These are phyloP conservation scores for Synanthedon tipuliformis DNA, from an alignment of 2,888 invertebrate species.

Conservation along the genomic window DNA sequence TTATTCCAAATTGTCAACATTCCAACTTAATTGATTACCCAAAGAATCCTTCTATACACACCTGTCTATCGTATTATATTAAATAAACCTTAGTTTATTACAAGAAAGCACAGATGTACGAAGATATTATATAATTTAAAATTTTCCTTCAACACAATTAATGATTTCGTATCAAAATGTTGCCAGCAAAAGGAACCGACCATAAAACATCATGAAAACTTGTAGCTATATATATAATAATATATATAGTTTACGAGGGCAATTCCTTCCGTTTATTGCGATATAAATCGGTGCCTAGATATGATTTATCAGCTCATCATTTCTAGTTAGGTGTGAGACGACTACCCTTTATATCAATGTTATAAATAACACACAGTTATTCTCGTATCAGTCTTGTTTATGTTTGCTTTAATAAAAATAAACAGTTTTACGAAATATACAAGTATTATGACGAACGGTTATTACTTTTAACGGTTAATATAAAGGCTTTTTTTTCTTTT, in stretches of 20 bases:
- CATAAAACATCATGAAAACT: constrained; percentile 40
- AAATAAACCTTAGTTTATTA: no score
- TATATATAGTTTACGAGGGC: constrained; percentile 36
- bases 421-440: not conserved
- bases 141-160: no score
- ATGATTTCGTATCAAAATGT: no score
- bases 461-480: no score
- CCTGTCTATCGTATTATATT: no score
- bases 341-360: constrained; percentile 48
- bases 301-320: constrained; percentile 66
- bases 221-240: constrained; percentile 35
- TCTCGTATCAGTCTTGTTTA: not conserved
- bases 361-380: constrained; percentile 9
- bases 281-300: constrained; percentile 64
- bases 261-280: constrained; percentile 57
- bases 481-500: no score
- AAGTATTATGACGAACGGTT: no score
- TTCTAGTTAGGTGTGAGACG: constrained; percentile 53
- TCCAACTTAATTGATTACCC: no score
- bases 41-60: no score
- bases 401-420: not conserved
- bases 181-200: constrained; percentile 14
- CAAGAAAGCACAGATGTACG: no score
- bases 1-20: no score
- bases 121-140: no score